Percentiles rank a stretch among this genome's conserved stretches.
Evolutionary conservation across 2,888 invertebrate species (phyloP).

Genomic region (Hydriomena furcata): DNA sequence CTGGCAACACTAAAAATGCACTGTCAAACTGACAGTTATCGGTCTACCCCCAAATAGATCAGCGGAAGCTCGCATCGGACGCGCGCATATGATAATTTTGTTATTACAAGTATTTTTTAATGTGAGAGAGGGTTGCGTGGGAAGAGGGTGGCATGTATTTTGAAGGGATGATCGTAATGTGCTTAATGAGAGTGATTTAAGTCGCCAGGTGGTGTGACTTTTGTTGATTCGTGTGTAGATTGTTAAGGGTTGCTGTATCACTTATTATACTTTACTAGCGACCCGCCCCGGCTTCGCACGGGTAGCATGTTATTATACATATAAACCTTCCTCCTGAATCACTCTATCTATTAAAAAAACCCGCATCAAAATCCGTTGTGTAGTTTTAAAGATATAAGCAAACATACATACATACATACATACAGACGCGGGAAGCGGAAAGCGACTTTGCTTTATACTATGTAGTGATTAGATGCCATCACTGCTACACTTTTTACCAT

Average conservation of each 20-base stretch:
- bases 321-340: too few relatives aligned
- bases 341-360: too few relatives aligned
- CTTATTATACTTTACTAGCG: too few relatives aligned
- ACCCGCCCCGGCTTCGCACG: too few relatives aligned
- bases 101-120: slow-evolving; percentile 74
- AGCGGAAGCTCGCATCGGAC: slow-evolving; percentile 69
- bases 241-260: slow-evolving; percentile 2
- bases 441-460: too few relatives aligned
- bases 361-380: too few relatives aligned
- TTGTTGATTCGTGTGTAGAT: slow-evolving; percentile 35
- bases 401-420: too few relatives aligned
- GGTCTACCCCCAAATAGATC: slow-evolving; percentile 49
- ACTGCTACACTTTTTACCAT: too few relatives aligned
- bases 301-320: too few relatives aligned
- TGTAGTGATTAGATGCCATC: too few relatives aligned
- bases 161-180: slow-evolving; percentile 66
- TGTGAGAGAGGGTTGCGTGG: slow-evolving; percentile 68
- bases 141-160: slow-evolving; percentile 64
- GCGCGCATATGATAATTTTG: slow-evolving; percentile 76
- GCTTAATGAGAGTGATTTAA: slow-evolving; percentile 57
- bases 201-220: slow-evolving; percentile 63
- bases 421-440: too few relatives aligned
- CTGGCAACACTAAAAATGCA: slow-evolving; percentile 69
- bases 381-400: too few relatives aligned
- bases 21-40: slow-evolving; percentile 66